Evolutionary conservation across 2,888 invertebrate species (phyloP).

Genomic region (Macaria notata): DNA sequence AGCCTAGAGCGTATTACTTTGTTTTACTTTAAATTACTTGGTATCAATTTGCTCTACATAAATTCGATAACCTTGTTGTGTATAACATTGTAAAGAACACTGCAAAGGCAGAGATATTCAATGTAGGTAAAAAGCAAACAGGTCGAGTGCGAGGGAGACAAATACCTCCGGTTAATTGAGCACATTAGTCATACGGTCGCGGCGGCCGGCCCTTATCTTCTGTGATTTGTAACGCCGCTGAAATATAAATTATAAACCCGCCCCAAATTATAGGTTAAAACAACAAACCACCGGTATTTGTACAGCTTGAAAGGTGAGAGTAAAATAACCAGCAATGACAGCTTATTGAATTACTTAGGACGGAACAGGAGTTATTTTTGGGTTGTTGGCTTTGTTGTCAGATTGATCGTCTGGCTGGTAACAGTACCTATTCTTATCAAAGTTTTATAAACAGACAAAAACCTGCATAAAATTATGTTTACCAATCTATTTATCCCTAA

Average conservation of each 20-base stretch:
- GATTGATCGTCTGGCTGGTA: too few species aligned
- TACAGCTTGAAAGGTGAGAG: conserved; percentile 30
- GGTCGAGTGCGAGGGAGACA: conserved; percentile 37
- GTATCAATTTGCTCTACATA: too few species aligned
- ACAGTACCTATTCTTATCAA: too few species aligned
- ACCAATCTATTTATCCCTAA: too few species aligned
- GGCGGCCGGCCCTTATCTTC: conserved; percentile 60
- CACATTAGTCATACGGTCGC: conserved; percentile 69
- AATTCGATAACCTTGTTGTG: too few species aligned
- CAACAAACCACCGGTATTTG: conserved; percentile 42
- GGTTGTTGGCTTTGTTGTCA: too few species aligned
- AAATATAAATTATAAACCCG: conserved; percentile 62
- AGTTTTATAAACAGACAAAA: too few species aligned
- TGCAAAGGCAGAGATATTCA: conserved; percentile 39
- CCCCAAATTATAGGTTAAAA: conserved; percentile 52
- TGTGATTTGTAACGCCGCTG: conserved; percentile 68
- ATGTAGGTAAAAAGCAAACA: conserved; percentile 68
- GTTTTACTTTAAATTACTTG: too few species aligned
- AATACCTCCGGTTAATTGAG: conserved; percentile 67
- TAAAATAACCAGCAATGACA: conserved; percentile 12
- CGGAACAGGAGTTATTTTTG: too few species aligned
- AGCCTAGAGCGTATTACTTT: too few species aligned
- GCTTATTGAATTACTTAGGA: conserved; percentile 1
- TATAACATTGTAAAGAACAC: too few species aligned
- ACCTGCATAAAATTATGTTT: too few species aligned